A percentile compares a stretch with the other conserved stretches of the same genome.
Conservation (phyloP, 2,113 vertebrate genomes). For the Pygoscelis adeliae region DNA sequence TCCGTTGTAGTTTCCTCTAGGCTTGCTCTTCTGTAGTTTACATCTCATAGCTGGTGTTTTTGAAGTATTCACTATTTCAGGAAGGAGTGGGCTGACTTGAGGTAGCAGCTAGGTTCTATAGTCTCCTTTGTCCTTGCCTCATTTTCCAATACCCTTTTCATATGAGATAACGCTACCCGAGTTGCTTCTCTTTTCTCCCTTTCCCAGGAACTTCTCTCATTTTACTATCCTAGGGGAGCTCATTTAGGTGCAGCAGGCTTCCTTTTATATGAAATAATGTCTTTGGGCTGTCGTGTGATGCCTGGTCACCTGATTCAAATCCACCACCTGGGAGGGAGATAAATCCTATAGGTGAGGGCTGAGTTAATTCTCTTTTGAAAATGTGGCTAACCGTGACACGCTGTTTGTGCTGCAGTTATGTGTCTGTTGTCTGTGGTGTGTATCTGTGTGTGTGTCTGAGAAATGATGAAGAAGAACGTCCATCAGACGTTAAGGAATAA, state of each 20-base stretch:
- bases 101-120: background rate
- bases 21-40: accelerated
- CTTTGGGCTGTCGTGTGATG: background rate
- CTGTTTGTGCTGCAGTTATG: background rate
- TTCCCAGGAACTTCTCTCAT: background rate
- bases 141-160: background rate
- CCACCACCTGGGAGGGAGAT: background rate
- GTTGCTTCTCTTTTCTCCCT: background rate
- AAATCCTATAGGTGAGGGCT: background rate
- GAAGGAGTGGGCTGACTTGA: background rate
- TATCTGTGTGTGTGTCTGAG: background rate
- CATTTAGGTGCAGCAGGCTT: background rate
- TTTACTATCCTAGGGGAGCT: background rate
- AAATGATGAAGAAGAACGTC: accelerated
- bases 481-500: background rate
- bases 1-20: accelerated
- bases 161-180: accelerated
- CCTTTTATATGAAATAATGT: background rate
- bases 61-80: background rate
- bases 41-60: background rate
- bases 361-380: background rate
- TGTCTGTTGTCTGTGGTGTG: too few relatives aligned
- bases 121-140: background rate
- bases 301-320: background rate
- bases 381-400: accelerated